Evolutionary conservation across 2,888 invertebrate genomes (phyloP).

Genomic region (Erpobdella octoculata): DNA sequence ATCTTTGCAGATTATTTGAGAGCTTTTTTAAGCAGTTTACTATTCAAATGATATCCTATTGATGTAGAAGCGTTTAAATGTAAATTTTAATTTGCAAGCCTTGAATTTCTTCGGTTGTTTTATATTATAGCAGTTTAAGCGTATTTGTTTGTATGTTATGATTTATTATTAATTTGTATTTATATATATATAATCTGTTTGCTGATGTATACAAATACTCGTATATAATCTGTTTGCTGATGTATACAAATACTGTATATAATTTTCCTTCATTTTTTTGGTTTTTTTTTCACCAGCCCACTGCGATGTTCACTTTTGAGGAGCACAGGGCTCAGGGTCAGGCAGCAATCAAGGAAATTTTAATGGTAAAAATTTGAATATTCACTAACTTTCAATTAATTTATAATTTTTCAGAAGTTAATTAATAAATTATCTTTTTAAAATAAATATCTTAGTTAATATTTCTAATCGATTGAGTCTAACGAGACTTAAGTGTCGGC

Average conservation of each 20-base stretch:
- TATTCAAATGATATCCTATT: too few species aligned
- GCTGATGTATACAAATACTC: background rate
- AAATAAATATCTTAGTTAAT: background rate
- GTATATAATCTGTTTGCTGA: background rate
- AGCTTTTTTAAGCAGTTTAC: background rate
- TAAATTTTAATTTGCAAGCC: too few species aligned
- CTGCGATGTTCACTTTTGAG: conserved; percentile 37
- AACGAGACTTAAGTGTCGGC: too few species aligned
- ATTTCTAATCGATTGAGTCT: too few species aligned
- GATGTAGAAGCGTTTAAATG: too few species aligned
- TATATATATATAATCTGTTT: background rate
- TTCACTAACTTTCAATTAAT: background rate
- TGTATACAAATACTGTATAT: background rate
- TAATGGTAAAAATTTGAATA: conserved; percentile 27
- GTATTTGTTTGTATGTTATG: too few species aligned
- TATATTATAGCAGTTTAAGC: too few species aligned
- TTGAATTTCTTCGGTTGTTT: too few species aligned
- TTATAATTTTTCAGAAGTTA: background rate
- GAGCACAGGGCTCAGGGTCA: conserved; percentile 33
- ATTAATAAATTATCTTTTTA: background rate
- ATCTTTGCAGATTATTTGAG: background rate
- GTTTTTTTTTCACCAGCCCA: conserved; percentile 31
- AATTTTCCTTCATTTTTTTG: too few species aligned
- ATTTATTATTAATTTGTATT: too few species aligned
- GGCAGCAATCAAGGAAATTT: conserved; percentile 34